A percentile compares a stretch with the other conserved stretches of the same genome.
Conservation (phyloP, 2,113 vertebrate genomes). For the Caranx ignobilis region DNA sequence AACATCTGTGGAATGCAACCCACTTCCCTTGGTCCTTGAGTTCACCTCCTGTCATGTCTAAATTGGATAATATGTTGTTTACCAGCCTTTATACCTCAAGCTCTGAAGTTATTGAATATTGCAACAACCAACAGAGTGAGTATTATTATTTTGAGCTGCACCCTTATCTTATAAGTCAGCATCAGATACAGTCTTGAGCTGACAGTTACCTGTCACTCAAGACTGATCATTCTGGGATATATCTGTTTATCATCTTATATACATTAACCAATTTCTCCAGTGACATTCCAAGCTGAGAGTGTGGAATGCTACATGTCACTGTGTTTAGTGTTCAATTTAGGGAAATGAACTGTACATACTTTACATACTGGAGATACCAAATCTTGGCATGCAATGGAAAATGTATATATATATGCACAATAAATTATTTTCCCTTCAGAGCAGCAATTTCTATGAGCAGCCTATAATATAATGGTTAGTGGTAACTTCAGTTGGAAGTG, state of each 20-base stretch:
- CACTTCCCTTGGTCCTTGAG: conserved; percentile 49
- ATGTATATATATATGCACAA: background rate
- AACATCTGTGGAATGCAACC: conserved; percentile 73
- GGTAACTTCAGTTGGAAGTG: conserved; percentile 1
- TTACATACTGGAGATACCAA: background rate
- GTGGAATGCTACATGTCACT: background rate
- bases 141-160: background rate
- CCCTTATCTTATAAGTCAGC: background rate
- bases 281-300: background rate
- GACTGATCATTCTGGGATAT: background rate
- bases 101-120: too few species aligned
- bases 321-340: background rate
- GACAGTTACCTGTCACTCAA: background rate
- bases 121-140: background rate
- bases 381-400: background rate
- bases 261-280: background rate
- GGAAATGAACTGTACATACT: background rate
- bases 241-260: background rate
- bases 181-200: background rate
- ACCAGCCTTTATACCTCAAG: background rate
- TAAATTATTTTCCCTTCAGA: background rate
- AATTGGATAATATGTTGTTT: conserved; percentile 5
- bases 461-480: background rate
- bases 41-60: conserved; percentile 13
- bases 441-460: background rate